Evolutionary conservation across 2,797 vertebrate genomes (phyloP).

Genomic region (Phalloptychus januarius): DNA sequence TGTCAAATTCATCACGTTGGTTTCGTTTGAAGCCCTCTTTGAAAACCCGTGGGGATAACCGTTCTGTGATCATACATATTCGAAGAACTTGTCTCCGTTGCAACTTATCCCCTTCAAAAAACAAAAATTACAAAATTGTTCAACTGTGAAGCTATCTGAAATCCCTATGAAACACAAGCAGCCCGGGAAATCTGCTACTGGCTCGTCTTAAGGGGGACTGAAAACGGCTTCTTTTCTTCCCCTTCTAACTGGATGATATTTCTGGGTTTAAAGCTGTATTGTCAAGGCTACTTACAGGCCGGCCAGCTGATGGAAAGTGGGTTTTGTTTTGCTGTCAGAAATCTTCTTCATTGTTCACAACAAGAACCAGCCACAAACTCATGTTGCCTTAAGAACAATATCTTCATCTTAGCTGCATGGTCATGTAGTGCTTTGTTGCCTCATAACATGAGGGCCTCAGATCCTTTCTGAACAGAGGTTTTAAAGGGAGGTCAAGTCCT

Average conservation of each 20-base stretch:
- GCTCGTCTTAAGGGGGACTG: slow-evolving; percentile 13
- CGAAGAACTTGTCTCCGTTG: background rate
- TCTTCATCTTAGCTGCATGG: background rate
- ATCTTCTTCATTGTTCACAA: background rate
- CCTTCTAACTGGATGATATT: background rate
- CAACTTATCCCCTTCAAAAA: background rate
- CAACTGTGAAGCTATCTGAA: slow-evolving; percentile 39
- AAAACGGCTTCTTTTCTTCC: slow-evolving; percentile 21
- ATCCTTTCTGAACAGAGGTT: background rate
- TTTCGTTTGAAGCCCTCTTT: slow-evolving; percentile 32
- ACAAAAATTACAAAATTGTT: slow-evolving; percentile 14
- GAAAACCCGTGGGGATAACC: slow-evolving; percentile 6
- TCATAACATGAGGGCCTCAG: background rate
- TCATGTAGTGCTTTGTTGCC: background rate
- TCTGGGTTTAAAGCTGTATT: slow-evolving; percentile 6
- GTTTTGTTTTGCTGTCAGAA: slow-evolving; percentile 10
- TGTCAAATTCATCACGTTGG: slow-evolving; percentile 33
- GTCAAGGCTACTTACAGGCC: background rate
- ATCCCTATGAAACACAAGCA: slow-evolving; percentile 38
- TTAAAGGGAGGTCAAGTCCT: background rate
- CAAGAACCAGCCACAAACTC: background rate
- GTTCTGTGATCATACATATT: slow-evolving; percentile 1
- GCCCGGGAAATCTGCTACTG: slow-evolving; percentile 33
- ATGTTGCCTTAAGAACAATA: background rate
- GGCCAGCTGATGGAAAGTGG: background rate